Base-by-base conservation (phyloP, 2,797 vertebrate genomes). In the Sebastes ruberrimus region DNA sequence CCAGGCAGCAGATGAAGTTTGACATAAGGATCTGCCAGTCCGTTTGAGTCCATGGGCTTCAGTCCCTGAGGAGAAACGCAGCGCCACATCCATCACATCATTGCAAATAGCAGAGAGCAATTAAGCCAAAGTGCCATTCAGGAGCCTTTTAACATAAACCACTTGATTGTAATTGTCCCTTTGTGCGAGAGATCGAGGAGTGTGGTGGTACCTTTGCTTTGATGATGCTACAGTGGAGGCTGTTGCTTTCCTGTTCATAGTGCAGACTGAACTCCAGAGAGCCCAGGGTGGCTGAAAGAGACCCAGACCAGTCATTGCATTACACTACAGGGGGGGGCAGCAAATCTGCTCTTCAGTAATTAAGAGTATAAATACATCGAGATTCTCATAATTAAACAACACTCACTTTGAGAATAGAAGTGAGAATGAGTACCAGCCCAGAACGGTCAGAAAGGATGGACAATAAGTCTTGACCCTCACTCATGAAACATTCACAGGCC, bases 11-110 rank as follows among this genome's bases (percentile, higher is more conserved):
- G 97, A 89, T 99, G 98, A 69, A 99, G 95, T 79, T 99, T 99
- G 60, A 99, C 96, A 0, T 99, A 99, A 16, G 98, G 98, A 92
- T 99, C 98, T 0, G 98, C 98, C 88, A 99, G 91, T 59, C 98
- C 98, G 0, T 99, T 99, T 14, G 98, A 99, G 89, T 99, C 98
- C 98, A 99, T 99, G 2, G 98, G 98, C 86, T 99, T 99, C 83
- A 99, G 94, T 63, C 98, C 98, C 98, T 99, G 74, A 25, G 74
- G 76, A 71, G 78, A 88, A 73, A 92, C 57, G 46, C 14, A 46
- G 23, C 53, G 63, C 38, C 22, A 13, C 7, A 20, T 81, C 80
- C 65, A 76, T 83, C 71, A 83, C 70, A 84, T 82, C 81, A 57
- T 65, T 63, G 53, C 14, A 70, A 76, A 74, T 38, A 57, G 46